Evolutionary conservation across 2,797 vertebrate genomes (phyloP), one percentile per base, ranked within the genome.

Genomic region (Ambastaia sidthimunki): DNA sequence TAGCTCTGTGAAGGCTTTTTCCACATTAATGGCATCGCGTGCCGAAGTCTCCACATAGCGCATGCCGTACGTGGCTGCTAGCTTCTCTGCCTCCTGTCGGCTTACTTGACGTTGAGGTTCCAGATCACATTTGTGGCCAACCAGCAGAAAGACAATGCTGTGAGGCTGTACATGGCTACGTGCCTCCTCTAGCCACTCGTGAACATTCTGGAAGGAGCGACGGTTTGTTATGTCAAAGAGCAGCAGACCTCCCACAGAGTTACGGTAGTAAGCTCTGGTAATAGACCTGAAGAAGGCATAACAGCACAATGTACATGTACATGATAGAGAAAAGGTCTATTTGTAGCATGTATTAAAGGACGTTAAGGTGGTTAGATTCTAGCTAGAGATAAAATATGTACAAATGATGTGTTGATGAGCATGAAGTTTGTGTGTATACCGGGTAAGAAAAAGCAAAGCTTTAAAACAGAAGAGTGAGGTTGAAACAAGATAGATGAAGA

Each of bases 191-290:
- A 99, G 93, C 97, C 98, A 99, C 84, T 99, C 97, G 6, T 98
- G 96, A 78, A 98, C 97, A 16, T 99, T 98, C 93, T 99, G 97
- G 93, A 99, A 99, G 74, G 97, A 98, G 87, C 97, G 94, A 63
- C 97, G 97, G 91, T 99, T 98, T 86, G 97, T 98, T 91, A 99
- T 99, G 92, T 99, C 98, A 83, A 99, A 99, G 57, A 99, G 94
- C 70, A 99, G 96, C 74, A 99, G 94, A 47, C 98, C 98, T n/a
- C 98, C 98, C 48, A 99, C 98, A 0, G 98, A 99, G 93, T 99
- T 99, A 85, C 97, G 96, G 93, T 99, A 99, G 92, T 99, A 99
- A 41, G 98, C 97, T 81, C 96, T 93, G 80, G 98, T 99, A 91
- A 99, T 99, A 83, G 97, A 99, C 90, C 97, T 98, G 90, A 9